Base-by-base conservation (phyloP, 2,113 vertebrate species). In the Labeo catla region DNA sequence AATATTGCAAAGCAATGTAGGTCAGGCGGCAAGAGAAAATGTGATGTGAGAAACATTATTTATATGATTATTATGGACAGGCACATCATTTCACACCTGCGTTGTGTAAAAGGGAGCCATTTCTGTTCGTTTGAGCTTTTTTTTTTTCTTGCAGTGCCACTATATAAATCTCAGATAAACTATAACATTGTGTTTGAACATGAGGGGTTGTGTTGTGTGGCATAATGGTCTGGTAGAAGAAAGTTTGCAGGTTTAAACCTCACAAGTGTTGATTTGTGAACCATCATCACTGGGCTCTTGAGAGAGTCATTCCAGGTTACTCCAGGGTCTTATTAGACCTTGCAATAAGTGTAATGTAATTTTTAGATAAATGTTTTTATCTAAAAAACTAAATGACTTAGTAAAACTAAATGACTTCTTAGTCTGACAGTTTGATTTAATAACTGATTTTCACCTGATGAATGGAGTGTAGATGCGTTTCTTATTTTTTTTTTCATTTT, bases 391-490 rank as follows among this genome's bases (percentile, higher is more conserved):
- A n/a, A n/a, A n/a, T n/a, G n/a, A n/a, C n/a, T n/a, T n/a, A n/a
- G n/a, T 59, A 59, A 59, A n/a, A 16, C 7, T 34, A 34, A 50
- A 76, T 76, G 3, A 54, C 12, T 9, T 23, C 3, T 52, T 34
- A 16, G 49, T 6, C 74, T 34, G 74, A 76, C 23, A 76, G 74
- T 50, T 34, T 52, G 49, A 76, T 34, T 54, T 76, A 28, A 28
- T 50, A 72, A 72, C 8, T 72, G 68, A 72, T 72, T 70, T 70
- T n/a, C n/a, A n/a, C n/a, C n/a, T n/a, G n/a, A n/a, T n/a, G n/a
- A n/a, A n/a, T n/a, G n/a, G n/a, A n/a, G n/a, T n/a, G n/a, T n/a
- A n/a, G n/a, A n/a, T n/a, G n/a, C n/a, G n/a, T n/a, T 28, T 28
- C 28, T 28, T 28, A 28, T 28, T 28, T 28, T 28, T 28, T 28